phyloP scores from a whole-genome alignment of 2,113 vertebrate genomes.

The Delphinapterus leucas region DNA sequence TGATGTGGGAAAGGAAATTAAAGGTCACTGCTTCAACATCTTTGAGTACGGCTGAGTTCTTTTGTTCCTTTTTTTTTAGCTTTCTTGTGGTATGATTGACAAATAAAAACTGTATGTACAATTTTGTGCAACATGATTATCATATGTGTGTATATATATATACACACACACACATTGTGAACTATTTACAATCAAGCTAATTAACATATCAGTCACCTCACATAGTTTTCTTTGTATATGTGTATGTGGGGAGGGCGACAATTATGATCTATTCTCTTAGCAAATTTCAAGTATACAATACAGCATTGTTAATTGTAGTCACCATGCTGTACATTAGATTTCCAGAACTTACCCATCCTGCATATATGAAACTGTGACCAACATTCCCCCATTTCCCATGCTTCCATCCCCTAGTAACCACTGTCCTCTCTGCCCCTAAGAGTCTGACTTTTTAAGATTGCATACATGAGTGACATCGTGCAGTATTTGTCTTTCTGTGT shows the following conservation, averaged over 20 bases:
- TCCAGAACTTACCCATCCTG: background rate
- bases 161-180: background rate
- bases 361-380: background rate
- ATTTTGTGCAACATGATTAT: background rate
- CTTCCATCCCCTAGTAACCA: background rate
- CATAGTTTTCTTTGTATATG: background rate
- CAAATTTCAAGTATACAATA: background rate
- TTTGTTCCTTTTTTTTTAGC: accelerated
- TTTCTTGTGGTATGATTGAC: background rate
- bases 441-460: background rate
- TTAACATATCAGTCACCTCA: background rate
- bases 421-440: background rate
- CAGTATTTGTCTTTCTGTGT: background rate
- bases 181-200: background rate
- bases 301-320: background rate
- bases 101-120: background rate
- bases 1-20: background rate
- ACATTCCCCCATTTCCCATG: background rate
- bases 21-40: background rate
- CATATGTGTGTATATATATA: background rate
- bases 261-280: background rate
- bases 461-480: background rate
- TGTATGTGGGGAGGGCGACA: background rate
- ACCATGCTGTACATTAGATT: background rate
- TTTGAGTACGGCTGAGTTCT: background rate